A percentile compares a stretch with the other conserved stretches of the same genome.
Evolutionary conservation across 37 sponge, comb jelly and placozoan species (phyloP).

Genomic region (Theonella swinhoei): DNA sequence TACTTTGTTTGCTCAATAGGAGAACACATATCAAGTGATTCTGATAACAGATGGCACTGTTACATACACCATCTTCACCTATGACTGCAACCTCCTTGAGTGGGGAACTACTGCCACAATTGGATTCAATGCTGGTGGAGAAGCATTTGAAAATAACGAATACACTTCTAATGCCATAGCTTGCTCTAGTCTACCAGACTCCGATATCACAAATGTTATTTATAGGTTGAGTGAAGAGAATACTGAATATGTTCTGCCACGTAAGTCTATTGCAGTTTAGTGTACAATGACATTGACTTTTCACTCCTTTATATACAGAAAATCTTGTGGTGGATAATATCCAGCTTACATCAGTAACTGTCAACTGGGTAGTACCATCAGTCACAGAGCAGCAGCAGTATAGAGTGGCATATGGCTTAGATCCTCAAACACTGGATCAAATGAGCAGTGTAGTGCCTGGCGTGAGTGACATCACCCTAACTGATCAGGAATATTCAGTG

Average conservation of each 20-base stretch:
- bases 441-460: not conserved
- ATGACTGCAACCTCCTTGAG: constrained; percentile 40
- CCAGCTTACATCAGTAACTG: not conserved
- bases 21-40: constrained; percentile 52
- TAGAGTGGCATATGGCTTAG: constrained; percentile 5
- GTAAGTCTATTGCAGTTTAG: not conserved
- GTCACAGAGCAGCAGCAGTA: constrained; percentile 6
- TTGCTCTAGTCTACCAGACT: not conserved
- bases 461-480: not conserved
- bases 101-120: constrained; percentile 27
- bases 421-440: not conserved
- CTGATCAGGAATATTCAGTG: not conserved
- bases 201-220: constrained; percentile 1
- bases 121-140: constrained; percentile 15
- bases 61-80: constrained; percentile 48
- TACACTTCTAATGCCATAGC: not conserved
- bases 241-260: not conserved
- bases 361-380: not conserved
- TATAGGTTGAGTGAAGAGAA: not conserved
- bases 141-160: not conserved
- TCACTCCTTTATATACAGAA: no score
- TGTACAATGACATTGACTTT: not conserved
- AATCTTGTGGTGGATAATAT: not conserved
- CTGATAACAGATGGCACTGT: constrained; percentile 47
- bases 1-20: not conserved